Evolutionary conservation across 2,888 invertebrate genomes (phyloP).

Genomic region (Leptopilina myrica): DNA sequence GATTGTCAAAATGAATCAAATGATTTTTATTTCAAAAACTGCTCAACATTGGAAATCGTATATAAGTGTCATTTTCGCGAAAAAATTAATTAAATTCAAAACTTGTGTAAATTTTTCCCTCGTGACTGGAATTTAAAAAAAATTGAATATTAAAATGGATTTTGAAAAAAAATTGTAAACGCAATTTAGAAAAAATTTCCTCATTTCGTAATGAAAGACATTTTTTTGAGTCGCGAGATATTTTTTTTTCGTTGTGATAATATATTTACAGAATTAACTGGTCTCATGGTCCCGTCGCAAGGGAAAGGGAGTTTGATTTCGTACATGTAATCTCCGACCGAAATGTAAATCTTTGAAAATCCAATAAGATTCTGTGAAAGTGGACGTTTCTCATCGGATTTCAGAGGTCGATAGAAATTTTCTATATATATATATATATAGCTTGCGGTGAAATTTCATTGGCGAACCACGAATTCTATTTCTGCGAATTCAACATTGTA

Average conservation of each 20-base stretch:
- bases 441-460: background rate
- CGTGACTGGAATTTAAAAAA: background rate
- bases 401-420: background rate
- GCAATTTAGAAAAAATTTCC: background rate
- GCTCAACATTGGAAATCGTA: too few relatives aligned
- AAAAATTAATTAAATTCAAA: too few relatives aligned
- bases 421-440: background rate
- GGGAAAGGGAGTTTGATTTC: background rate
- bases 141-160: background rate
- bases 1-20: too few relatives aligned
- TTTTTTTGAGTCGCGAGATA: background rate
- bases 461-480: conserved; percentile 5
- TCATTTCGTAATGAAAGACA: too few relatives aligned
- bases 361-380: conserved; percentile 7
- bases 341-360: background rate
- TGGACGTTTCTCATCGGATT: conserved; percentile 31
- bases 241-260: too few relatives aligned
- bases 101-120: too few relatives aligned
- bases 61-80: too few relatives aligned
- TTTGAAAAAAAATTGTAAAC: background rate
- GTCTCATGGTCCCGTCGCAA: background rate
- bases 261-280: background rate
- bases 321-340: background rate
- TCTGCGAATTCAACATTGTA: background rate
- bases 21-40: too few relatives aligned